Conservation (phyloP, 2,888 invertebrate genomes). For the Drosophila hawaiiensis region DNA sequence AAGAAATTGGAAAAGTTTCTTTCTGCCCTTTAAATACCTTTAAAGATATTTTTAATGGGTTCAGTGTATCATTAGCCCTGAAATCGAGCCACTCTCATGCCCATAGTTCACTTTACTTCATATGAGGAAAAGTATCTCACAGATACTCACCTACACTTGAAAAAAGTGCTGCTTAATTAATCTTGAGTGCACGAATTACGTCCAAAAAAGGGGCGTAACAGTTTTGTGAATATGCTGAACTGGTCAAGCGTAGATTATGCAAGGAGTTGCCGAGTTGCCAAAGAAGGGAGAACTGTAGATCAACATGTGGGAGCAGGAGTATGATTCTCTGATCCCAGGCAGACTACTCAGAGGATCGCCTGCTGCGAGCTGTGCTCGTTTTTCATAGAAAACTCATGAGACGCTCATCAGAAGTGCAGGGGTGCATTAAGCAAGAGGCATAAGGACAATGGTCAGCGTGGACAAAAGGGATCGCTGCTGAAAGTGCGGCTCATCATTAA, state of each 20-base stretch:
- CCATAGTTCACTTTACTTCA: background rate
- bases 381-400: conserved; percentile 61
- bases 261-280: conserved; percentile 29
- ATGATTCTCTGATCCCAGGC: conserved; percentile 8
- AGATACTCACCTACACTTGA: conserved; percentile 8
- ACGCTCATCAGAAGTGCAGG: conserved; percentile 55
- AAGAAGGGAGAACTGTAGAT: background rate
- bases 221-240: conserved; percentile 13
- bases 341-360: conserved; percentile 35
- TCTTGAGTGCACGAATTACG: conserved; percentile 49
- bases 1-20: no score
- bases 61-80: no score
- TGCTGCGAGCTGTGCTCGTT: conserved; percentile 40
- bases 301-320: conserved; percentile 51
- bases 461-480: conserved; percentile 42
- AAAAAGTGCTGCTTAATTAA: conserved; percentile 41
- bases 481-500: conserved; percentile 65
- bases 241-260: conserved; percentile 64
- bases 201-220: conserved; percentile 27
- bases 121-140: background rate
- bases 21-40: no score
- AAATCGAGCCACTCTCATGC: no score
- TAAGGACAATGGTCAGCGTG: conserved; percentile 48
- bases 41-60: no score
- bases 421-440: conserved; percentile 10